Percentiles rank a stretch among this genome's conserved stretches.
Evolutionary conservation across 2,888 invertebrate species (phyloP).

Genomic region (Lycaena phlaeas): DNA sequence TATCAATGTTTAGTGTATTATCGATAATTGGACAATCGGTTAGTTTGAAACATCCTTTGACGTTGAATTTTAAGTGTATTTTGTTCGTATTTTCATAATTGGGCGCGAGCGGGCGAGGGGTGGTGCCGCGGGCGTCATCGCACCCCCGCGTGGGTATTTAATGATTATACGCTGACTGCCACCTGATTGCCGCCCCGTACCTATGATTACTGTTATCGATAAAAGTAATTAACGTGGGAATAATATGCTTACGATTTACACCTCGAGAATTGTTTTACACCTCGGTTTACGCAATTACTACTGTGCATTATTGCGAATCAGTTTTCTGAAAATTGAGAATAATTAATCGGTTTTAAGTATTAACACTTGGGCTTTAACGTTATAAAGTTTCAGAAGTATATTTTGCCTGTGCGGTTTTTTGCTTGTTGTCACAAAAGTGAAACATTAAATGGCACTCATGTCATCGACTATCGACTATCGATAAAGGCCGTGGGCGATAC

Average conservation of each 20-base stretch:
- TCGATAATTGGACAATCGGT: constrained; percentile 22
- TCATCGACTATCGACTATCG: constrained; percentile 41
- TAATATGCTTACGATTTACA: background rate
- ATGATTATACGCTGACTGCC: constrained; percentile 73
- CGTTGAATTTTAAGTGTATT: constrained; percentile 61
- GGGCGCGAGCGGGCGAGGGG: constrained; percentile 46
- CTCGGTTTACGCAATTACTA: no score
- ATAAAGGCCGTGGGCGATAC: constrained; percentile 31
- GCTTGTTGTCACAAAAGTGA: background rate
- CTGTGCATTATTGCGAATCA: no score
- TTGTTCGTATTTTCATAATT: constrained; percentile 73
- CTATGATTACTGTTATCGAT: constrained; percentile 53
- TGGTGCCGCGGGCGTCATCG: constrained; percentile 61
- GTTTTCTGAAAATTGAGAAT: no score
- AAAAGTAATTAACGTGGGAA: constrained; percentile 25
- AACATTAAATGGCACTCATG: constrained; percentile 3
- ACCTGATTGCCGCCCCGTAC: constrained; percentile 62
- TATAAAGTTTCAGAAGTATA: no score
- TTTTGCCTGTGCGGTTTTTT: no score
- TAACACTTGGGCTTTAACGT: no score
- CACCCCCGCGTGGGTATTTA: constrained; percentile 69
- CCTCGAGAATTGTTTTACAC: background rate
- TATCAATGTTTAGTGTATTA: constrained; percentile 19
- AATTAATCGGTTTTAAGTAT: no score
- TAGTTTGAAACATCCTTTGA: constrained; percentile 36